These are phyloP conservation scores for Drepana arcuata DNA, from an alignment of 1,140 invertebrate species.

Conservation along the genomic window DNA sequence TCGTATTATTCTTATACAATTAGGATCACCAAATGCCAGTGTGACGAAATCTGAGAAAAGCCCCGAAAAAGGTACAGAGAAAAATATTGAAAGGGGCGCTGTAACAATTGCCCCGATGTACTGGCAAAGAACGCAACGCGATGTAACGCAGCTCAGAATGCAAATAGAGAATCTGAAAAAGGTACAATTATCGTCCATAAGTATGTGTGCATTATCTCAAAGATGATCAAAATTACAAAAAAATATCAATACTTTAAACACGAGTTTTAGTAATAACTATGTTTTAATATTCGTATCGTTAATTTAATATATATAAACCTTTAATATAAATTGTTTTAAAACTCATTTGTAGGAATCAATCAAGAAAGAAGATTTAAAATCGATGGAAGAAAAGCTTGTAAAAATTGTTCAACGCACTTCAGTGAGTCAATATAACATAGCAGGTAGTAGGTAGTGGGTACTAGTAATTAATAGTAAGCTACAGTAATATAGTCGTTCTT, in stretches of 20 bases:
- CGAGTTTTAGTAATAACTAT: too few species aligned
- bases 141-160: slow-evolving; percentile 33
- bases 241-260: too few species aligned
- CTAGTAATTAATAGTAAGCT: not conserved
- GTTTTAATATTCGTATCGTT: too few species aligned
- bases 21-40: too few species aligned
- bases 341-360: slow-evolving; percentile 31
- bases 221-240: too few species aligned
- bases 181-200: slow-evolving; percentile 19
- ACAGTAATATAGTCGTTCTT: not conserved
- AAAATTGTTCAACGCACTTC: slow-evolving; percentile 32
- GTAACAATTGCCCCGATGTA: too few species aligned
- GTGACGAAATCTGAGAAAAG: too few species aligned
- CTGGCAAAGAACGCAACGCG: slow-evolving; percentile 27
- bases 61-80: too few species aligned
- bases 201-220: too few species aligned
- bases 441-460: too few species aligned
- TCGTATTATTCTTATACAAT: too few species aligned
- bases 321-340: slow-evolving; percentile 3
- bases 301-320: not conserved
- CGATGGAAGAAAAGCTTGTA: slow-evolving; percentile 39
- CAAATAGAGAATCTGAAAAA: slow-evolving; percentile 47
- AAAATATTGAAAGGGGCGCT: too few species aligned
- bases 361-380: slow-evolving; percentile 42
- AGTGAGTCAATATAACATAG: slow-evolving; percentile 34